A percentile compares a stretch with the other conserved stretches of the same genome.
phyloP scores from a whole-genome alignment of 2,888 invertebrate genomes.

The Cordilura impudica region DNA sequence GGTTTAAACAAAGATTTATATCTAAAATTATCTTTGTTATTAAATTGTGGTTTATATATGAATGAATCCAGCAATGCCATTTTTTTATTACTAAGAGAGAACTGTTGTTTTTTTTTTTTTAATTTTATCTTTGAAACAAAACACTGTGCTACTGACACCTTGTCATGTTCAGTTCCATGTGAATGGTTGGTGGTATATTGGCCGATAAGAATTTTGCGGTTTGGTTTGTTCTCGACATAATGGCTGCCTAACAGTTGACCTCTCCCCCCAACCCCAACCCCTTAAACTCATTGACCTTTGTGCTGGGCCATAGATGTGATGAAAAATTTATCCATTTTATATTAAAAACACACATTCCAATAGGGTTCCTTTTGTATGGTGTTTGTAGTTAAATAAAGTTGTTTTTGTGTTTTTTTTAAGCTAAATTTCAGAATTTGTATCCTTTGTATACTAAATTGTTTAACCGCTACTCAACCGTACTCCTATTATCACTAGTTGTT shows the following conservation, averaged over 20 bases:
- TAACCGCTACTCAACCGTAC: slow-evolving; percentile 43
- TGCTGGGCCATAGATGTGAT: neutral
- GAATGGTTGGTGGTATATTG: no score
- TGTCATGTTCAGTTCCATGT: no score
- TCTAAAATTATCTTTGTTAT: no score
- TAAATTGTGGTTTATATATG: no score
- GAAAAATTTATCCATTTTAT: neutral
- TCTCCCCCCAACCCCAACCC: no score
- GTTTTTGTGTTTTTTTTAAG: neutral
- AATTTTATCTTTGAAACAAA: no score
- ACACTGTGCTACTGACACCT: no score
- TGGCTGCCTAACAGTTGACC: slow-evolving; percentile 32
- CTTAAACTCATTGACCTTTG: slow-evolving; percentile 1
- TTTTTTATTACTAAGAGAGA: no score
- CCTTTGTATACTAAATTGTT: slow-evolving; percentile 37
- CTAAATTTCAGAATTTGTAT: neutral
- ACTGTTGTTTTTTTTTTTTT: no score
- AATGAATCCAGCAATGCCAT: no score
- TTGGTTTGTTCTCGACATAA: neutral
- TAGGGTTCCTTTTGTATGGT: neutral
- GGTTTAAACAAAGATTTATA: no score
- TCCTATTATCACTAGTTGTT: slow-evolving; percentile 41
- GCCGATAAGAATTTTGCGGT: neutral
- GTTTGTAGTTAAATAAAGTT: neutral
- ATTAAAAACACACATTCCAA: slow-evolving; percentile 1